Evolutionary conservation across 2,797 vertebrate species (phyloP).

Genomic region (Hypotaenidia okinawae): DNA sequence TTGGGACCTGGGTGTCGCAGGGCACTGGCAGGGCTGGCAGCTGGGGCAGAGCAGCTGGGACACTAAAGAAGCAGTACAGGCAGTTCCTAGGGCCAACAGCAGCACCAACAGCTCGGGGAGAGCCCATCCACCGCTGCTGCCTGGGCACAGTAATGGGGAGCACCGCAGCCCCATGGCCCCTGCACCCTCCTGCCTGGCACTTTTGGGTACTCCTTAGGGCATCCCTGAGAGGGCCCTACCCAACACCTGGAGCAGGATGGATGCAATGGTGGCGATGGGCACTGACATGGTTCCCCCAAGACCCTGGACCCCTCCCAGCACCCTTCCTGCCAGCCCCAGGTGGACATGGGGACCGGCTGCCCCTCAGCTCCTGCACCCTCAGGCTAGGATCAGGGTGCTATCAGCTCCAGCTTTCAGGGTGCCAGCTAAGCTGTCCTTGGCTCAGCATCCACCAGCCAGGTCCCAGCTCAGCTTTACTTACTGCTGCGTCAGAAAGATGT

Average conservation of each 20-base stretch:
- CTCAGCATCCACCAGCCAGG: accelerated
- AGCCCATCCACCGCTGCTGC: background rate
- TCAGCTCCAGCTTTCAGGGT: background rate
- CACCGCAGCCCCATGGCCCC: background rate
- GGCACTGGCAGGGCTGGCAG: background rate
- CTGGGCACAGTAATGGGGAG: background rate
- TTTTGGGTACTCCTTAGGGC: background rate
- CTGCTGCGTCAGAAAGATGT: background rate
- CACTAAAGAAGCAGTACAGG: slow-evolving; percentile 1
- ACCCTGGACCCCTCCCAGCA: background rate
- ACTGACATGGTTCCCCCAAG: background rate
- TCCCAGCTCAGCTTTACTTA: background rate
- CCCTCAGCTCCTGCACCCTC: accelerated
- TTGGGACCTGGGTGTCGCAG: background rate
- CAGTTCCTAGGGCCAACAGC: slow-evolving; percentile 43
- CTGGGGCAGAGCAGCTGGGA: background rate
- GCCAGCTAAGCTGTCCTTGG: background rate
- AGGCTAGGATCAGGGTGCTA: background rate
- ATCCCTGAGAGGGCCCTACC: background rate
- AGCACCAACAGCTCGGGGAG: slow-evolving; percentile 4
- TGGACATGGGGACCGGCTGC: accelerated
- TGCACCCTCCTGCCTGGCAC: background rate
- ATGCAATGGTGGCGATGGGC: accelerated
- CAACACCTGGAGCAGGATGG: accelerated
- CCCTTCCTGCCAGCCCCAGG: background rate